These are phyloP conservation scores for Drosophila equinoxialis DNA, from an alignment of 1,140 invertebrate genomes.

Conservation along the genomic window DNA sequence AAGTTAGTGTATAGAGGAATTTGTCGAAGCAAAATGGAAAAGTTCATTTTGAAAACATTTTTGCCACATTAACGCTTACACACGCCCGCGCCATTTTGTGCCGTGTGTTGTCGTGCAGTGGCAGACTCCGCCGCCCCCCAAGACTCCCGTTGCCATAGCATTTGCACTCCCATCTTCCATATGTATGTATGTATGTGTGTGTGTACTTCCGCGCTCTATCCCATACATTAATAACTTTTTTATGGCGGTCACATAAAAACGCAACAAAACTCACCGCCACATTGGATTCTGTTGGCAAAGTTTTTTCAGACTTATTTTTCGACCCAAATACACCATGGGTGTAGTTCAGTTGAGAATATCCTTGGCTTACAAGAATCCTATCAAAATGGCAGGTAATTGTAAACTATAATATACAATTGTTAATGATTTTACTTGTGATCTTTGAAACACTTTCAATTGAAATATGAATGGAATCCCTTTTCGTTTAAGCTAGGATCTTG, in stretches of 20 bases:
- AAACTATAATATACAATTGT: too few relatives aligned
- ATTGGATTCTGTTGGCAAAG: conserved; percentile 65
- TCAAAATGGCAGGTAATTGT: too few relatives aligned
- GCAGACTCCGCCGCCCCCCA: background rate
- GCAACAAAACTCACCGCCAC: conserved; percentile 73
- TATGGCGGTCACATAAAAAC: conserved; percentile 74
- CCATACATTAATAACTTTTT: conserved; percentile 77
- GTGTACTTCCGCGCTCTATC: conserved; percentile 3
- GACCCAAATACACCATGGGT: background rate
- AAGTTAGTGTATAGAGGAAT: conserved; percentile 15
- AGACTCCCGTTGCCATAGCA: conserved; percentile 1
- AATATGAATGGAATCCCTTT: background rate
- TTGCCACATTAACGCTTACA: conserved; percentile 79
- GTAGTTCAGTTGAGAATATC: background rate
- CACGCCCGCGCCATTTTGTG: conserved; percentile 73
- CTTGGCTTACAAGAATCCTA: background rate
- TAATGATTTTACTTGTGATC: background rate
- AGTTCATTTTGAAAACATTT: conserved; percentile 68
- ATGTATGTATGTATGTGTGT: too few relatives aligned
- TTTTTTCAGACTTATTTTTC: conserved; percentile 38
- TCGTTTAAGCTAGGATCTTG: background rate
- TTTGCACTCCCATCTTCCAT: background rate
- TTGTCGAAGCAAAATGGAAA: conserved; percentile 47
- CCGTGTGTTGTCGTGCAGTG: conserved; percentile 24
- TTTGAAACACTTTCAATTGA: background rate